phyloP scores from a whole-genome alignment of 2,797 vertebrate species.

The Apodemus agrarius region DNA sequence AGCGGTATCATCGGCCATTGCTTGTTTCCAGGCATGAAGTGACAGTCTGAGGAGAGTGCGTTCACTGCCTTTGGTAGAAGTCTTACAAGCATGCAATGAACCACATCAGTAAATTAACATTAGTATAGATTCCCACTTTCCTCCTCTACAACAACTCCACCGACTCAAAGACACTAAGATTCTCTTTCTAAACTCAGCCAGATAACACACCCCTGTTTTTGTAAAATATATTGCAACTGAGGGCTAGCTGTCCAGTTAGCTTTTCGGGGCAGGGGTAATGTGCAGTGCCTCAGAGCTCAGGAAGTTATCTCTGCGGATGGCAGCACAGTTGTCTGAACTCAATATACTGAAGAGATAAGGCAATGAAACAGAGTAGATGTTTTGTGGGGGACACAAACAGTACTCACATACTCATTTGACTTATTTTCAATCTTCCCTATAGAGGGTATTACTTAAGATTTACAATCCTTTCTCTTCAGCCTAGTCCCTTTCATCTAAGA shows the following conservation, averaged over 20 bases:
- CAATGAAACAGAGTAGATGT: not conserved
- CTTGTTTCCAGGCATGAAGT: constrained; percentile 10
- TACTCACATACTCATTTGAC: not conserved
- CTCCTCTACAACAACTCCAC: not conserved
- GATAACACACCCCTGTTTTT: not conserved
- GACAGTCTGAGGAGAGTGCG: not conserved
- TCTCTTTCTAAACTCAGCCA: constrained; percentile 14
- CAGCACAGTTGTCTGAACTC: not conserved
- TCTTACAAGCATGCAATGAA: not conserved
- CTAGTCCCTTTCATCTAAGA: not conserved
- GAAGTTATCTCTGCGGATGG: not conserved
- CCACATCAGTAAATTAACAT: constrained; percentile 12
- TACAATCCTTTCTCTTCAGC: constrained; percentile 32
- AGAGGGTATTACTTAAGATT: constrained; percentile 33
- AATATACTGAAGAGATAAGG: constrained; percentile 10
- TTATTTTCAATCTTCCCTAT: constrained; percentile 39
- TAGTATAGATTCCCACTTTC: not conserved
- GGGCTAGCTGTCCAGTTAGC: not conserved
- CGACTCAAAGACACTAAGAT: not conserved
- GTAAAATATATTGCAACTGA: not conserved
- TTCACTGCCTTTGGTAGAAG: not conserved
- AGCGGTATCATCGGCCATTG: not conserved
- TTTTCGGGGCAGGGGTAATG: not conserved
- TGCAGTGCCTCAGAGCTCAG: not conserved
- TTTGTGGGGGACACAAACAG: not conserved